Conservation (phyloP, 1,140 invertebrate genomes). For the Drosophila rufa region DNA sequence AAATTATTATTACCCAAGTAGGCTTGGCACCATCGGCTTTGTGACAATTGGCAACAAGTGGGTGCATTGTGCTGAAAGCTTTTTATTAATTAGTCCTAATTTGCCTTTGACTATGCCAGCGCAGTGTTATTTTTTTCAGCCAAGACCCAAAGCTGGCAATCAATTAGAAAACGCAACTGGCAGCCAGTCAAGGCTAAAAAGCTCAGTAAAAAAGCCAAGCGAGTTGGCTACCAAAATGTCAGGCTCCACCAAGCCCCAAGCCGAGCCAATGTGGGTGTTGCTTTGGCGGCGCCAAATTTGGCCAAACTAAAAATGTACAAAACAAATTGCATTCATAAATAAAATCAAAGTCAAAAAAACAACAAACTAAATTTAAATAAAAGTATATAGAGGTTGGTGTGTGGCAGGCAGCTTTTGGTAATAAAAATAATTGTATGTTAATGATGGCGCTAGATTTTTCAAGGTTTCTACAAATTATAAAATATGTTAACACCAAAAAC, state of each 20-base stretch:
- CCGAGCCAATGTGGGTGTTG: constrained; percentile 58
- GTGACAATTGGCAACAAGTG: constrained; percentile 38
- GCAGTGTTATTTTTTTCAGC: constrained; percentile 28
- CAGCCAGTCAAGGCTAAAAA: constrained; percentile 48
- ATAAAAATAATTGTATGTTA: constrained; percentile 6
- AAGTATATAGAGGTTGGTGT: neutral
- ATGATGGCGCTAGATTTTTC: constrained; percentile 10
- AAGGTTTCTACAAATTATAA: neutral
- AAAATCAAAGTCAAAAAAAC: constrained; percentile 57
- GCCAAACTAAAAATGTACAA: constrained; percentile 69
- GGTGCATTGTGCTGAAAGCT: constrained; percentile 47
- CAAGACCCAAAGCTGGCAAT: constrained; percentile 32
- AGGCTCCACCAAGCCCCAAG: constrained; percentile 43
- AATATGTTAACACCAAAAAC: neutral
- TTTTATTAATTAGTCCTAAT: constrained; percentile 75
- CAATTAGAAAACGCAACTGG: constrained; percentile 53
- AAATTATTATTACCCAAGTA: constrained; percentile 66
- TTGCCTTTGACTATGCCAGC: constrained; percentile 63
- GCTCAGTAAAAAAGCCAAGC: constrained; percentile 7
- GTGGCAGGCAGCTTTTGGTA: neutral
- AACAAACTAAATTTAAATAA: constrained; percentile 12
- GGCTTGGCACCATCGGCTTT: constrained; percentile 26
- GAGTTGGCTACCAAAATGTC: constrained; percentile 48
- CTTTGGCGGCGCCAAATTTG: constrained; percentile 79
- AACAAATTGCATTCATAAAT: constrained; percentile 82